phyloP scores from a whole-genome alignment of 1,140 invertebrate genomes.

The Copidosoma floridanum region DNA sequence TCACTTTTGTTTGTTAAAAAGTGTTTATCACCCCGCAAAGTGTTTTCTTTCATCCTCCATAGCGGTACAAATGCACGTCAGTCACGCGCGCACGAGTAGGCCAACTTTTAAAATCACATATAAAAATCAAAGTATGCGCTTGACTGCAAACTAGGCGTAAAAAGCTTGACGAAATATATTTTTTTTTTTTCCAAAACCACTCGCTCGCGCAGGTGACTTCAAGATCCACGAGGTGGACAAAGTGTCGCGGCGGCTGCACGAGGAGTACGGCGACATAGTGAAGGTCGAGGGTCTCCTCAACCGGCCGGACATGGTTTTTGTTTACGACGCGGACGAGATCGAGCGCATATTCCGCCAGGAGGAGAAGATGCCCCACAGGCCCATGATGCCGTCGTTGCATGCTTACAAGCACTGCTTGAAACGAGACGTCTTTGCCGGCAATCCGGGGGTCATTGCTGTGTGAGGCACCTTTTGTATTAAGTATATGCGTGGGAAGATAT shows the following conservation, averaged over 20 bases:
- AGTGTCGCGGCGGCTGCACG: conserved; percentile 65
- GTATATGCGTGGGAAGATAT: too few species aligned
- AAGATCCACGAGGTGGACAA: conserved; percentile 74
- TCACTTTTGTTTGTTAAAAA: conserved; percentile 16
- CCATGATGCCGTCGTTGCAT: conserved; percentile 75
- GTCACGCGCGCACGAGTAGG: too few species aligned
- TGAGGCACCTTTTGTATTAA: conserved; percentile 58
- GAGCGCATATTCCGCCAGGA: conserved; percentile 73
- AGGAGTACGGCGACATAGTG: conserved; percentile 70
- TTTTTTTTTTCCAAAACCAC: too few species aligned
- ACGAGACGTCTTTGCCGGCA: conserved; percentile 66
- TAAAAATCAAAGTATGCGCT: too few species aligned
- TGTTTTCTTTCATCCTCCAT: too few species aligned
- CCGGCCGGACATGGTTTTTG: conserved; percentile 75
- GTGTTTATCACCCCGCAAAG: conserved; percentile 6
- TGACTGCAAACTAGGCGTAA: too few species aligned
- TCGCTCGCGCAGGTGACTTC: conserved; percentile 68
- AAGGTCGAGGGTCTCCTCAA: conserved; percentile 73
- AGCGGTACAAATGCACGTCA: too few species aligned
- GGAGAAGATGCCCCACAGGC: conserved; percentile 73
- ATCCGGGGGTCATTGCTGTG: conserved; percentile 77
- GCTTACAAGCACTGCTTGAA: conserved; percentile 75
- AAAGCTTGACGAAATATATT: too few species aligned
- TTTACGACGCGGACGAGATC: conserved; percentile 75
- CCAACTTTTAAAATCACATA: too few species aligned